Percentiles rank a stretch among this genome's conserved stretches.
Conservation (phyloP, 2,113 vertebrate species). For the Chaenogobius annularis region DNA sequence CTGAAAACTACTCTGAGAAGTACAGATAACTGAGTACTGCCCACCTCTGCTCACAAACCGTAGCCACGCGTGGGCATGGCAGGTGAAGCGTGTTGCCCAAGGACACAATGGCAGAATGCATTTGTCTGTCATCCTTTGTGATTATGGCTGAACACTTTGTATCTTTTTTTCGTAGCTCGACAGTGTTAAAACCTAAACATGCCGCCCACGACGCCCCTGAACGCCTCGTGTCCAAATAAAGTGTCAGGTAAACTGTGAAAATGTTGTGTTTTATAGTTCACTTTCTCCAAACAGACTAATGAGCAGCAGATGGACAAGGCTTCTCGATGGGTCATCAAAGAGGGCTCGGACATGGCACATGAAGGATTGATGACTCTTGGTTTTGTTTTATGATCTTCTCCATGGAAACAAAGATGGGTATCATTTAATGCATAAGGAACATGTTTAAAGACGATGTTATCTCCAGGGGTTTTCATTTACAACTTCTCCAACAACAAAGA, state of each 20-base stretch:
- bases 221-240: not conserved
- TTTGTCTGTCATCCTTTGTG: too few relatives aligned
- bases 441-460: not conserved
- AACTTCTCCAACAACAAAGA: not conserved
- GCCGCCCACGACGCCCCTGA: not conserved
- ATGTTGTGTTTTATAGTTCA: not conserved
- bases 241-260: not conserved
- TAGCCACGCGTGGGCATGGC: not conserved
- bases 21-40: too few relatives aligned
- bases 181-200: not conserved
- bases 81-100: not conserved
- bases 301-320: not conserved
- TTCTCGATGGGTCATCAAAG: not conserved
- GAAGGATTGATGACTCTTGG: not conserved
- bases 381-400: not conserved
- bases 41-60: not conserved
- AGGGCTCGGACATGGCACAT: not conserved
- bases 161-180: too few relatives aligned
- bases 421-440: not conserved
- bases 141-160: too few relatives aligned
- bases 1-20: too few relatives aligned
- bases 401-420: not conserved
- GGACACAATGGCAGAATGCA: too few relatives aligned
- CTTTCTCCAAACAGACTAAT: not conserved
- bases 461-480: not conserved